Conservation (phyloP, 1,140 invertebrate species). For the Drosophila pachea region DNA sequence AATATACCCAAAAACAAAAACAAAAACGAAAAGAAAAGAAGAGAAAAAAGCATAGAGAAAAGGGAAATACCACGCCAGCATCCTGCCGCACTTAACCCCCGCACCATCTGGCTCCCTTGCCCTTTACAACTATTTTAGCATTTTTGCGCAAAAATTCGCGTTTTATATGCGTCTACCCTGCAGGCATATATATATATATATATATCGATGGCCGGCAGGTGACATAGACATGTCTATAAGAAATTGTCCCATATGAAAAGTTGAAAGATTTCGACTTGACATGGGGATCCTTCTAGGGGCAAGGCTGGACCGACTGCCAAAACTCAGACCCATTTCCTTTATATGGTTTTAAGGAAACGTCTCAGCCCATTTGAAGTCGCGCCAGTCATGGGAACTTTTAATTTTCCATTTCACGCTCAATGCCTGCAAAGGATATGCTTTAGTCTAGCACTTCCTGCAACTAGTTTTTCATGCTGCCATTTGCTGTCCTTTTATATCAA, state of each 20-base stretch:
- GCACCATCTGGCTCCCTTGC: constrained; percentile 34
- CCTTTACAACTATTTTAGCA: constrained; percentile 55
- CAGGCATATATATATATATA: too few species aligned
- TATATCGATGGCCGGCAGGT: background rate
- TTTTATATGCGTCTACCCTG: constrained; percentile 23
- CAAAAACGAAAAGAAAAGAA: background rate
- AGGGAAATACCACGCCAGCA: background rate
- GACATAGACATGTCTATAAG: background rate
- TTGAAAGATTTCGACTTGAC: too few species aligned
- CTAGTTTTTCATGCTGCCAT: constrained; percentile 3
- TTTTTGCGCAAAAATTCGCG: constrained; percentile 18
- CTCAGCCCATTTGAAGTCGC: too few species aligned
- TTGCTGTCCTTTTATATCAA: constrained; percentile 58
- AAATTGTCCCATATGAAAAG: background rate
- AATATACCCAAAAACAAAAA: constrained; percentile 8
- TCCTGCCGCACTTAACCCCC: background rate
- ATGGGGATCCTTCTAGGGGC: too few species aligned
- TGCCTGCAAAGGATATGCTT: background rate
- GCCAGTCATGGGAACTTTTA: too few species aligned
- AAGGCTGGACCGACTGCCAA: too few species aligned
- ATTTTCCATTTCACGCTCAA: background rate
- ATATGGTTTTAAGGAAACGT: too few species aligned
- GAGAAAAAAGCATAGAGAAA: background rate
- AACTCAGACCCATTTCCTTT: too few species aligned
- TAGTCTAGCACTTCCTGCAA: background rate